Base-by-base conservation (phyloP, 2,888 invertebrate species). In the Osedax fenrisi region DNA sequence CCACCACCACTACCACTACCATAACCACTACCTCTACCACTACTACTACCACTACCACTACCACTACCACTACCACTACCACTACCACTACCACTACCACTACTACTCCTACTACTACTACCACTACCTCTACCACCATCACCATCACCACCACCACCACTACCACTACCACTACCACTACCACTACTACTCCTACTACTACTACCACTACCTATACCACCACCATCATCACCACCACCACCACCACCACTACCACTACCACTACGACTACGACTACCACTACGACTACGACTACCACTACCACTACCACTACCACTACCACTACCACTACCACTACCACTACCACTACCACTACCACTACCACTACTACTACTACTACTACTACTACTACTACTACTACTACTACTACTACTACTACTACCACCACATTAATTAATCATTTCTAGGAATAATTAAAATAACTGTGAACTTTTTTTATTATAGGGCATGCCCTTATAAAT, bases 361-460 rank as follows among this genome's bases (percentile, higher is more conserved):
- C 66, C 22, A 66, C 66, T 66, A 66, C 21, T 66, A 66, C 66
- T 66, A 66, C 66, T 66, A 66, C 66, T 66, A 66, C 66, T 66
- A 66, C 66, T 66, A 66, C 66, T 66, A 66, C 66, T 66, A 66
- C 66, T 66, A 69, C 69, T 66, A 66, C 66, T 66, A 66, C 66
- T 66, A 66, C 66, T 66, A 66, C 66, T 66, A 66, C 66, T 66
- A 66, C 66, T 66, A 66, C 66, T 66, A 66, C 66, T 66, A 66
- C 66, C 22, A 66, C 66, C 22, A 66, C 66, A n/a, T n/a, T n/a
- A n/a, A n/a, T n/a, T n/a, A n/a, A n/a, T n/a, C n/a, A n/a, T n/a
- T n/a, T n/a, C n/a, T n/a, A n/a, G n/a, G n/a, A n/a, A n/a, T n/a
- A n/a, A n/a, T n/a, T n/a, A n/a, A n/a, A n/a, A n/a, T n/a, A n/a